phyloP scores from a whole-genome alignment of 2,888 invertebrate species.

The Andrena marginata region DNA sequence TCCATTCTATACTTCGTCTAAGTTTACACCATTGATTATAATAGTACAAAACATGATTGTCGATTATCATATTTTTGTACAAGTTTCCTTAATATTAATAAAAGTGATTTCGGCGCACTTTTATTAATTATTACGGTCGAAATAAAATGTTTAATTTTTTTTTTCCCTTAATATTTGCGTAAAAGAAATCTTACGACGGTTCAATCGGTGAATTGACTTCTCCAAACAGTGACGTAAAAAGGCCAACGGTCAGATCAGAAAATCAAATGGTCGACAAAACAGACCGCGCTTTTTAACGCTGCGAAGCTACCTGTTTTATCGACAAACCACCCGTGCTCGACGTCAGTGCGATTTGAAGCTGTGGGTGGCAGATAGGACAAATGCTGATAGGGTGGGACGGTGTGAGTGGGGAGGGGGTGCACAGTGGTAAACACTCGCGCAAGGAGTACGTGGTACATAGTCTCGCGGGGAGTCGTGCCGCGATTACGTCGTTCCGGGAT shows the following conservation, averaged over 20 bases:
- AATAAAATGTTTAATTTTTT: no score
- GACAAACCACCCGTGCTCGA: conserved; percentile 1
- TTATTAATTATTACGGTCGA: no score
- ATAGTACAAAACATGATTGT: no score
- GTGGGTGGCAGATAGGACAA: conserved; percentile 50
- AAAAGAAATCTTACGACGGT: no score
- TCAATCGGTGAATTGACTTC: no score
- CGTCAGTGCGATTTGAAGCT: conserved; percentile 30
- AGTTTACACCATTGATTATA: no score
- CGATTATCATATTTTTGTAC: no score
- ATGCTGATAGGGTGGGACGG: conserved; percentile 17
- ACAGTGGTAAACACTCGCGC: conserved; percentile 63
- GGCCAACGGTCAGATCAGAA: not conserved
- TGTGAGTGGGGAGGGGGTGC: conserved; percentile 32
- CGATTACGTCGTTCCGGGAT: conserved; percentile 56
- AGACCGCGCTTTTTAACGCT: not conserved
- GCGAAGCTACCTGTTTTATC: conserved; percentile 12
- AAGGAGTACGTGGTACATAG: conserved; percentile 69
- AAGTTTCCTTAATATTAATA: no score
- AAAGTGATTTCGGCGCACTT: no score
- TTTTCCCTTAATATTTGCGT: no score
- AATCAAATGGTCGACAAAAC: conserved; percentile 7
- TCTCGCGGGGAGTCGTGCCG: conserved; percentile 74
- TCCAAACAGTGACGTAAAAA: no score
- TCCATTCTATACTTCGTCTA: no score